A percentile compares a stretch with the other conserved stretches of the same genome.
phyloP scores from a whole-genome alignment of 35 echinoderm and acorn worm species.

The Apostichopus japonicus region DNA sequence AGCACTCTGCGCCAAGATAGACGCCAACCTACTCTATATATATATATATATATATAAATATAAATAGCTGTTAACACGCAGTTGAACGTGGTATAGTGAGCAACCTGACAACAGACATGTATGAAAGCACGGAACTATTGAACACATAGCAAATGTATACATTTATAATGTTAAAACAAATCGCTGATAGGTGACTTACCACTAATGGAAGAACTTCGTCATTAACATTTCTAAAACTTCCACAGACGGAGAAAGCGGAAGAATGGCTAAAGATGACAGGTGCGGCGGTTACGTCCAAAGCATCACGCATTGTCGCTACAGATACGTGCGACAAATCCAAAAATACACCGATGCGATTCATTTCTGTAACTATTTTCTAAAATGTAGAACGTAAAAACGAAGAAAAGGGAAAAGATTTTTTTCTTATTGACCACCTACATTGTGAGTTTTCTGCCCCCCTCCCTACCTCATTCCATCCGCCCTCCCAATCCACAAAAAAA shows the following conservation, averaged over 20 bases:
- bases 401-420: not conserved
- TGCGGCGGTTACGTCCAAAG: slow-evolving; percentile 44
- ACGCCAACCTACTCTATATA: too few species aligned
- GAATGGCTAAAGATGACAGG: slow-evolving; percentile 95
- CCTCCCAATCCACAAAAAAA: too few species aligned
- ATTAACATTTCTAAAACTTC: slow-evolving; percentile 73
- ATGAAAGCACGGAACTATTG: too few species aligned
- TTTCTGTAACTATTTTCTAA: slow-evolving; percentile 79
- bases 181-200: slow-evolving; percentile 42
- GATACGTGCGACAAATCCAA: slow-evolving; percentile 89
- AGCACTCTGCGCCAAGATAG: too few species aligned
- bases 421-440: not conserved
- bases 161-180: not conserved
- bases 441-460: too few species aligned
- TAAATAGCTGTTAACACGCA: too few species aligned
- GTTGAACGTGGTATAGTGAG: too few species aligned
- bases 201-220: slow-evolving; percentile 72
- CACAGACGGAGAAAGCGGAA: slow-evolving; percentile 75
- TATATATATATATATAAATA: too few species aligned
- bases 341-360: slow-evolving; percentile 96
- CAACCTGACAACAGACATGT: too few species aligned
- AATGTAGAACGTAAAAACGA: not conserved
- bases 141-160: too few species aligned
- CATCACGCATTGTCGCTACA: slow-evolving; percentile 72
- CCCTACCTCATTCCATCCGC: too few species aligned